phyloP scores from a whole-genome alignment of 2,888 invertebrate genomes.

The Diplazon laetatorius region DNA sequence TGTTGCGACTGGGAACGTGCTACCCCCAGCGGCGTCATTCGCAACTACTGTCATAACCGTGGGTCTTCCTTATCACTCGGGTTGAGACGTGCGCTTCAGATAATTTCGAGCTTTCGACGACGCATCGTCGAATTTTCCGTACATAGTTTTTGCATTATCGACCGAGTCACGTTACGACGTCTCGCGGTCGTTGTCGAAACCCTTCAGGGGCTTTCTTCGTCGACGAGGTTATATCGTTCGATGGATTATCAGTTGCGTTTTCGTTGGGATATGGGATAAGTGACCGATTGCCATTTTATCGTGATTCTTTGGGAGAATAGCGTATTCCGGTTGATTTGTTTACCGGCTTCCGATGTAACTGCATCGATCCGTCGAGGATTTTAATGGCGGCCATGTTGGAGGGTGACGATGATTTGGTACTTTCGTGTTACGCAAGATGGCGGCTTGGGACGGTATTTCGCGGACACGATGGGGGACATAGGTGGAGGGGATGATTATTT shows the following conservation, averaged over 20 bases:
- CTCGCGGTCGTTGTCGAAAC: no score
- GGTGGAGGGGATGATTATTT: conserved; percentile 1
- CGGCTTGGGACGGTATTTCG: neutral
- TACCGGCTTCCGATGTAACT: neutral
- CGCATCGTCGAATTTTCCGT: neutral
- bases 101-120: neutral
- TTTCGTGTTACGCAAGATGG: conserved; percentile 33
- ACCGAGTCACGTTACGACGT: conserved; percentile 43
- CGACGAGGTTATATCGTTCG: neutral
- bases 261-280: conserved; percentile 42
- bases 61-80: conserved; percentile 73
- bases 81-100: conserved; percentile 26
- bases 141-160: conserved; percentile 55
- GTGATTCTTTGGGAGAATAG: conserved; percentile 22
- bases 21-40: conserved; percentile 75
- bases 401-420: neutral
- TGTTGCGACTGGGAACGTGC: conserved; percentile 70
- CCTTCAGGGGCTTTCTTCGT: no score
- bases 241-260: neutral
- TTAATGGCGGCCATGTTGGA: no score
- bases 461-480: neutral
- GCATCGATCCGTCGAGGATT: conserved; percentile 1
- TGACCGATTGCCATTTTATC: conserved; percentile 53
- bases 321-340: neutral
- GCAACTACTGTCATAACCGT: conserved; percentile 69